Conservation (phyloP, 2,888 invertebrate genomes). For the Entomobrya proxima region DNA sequence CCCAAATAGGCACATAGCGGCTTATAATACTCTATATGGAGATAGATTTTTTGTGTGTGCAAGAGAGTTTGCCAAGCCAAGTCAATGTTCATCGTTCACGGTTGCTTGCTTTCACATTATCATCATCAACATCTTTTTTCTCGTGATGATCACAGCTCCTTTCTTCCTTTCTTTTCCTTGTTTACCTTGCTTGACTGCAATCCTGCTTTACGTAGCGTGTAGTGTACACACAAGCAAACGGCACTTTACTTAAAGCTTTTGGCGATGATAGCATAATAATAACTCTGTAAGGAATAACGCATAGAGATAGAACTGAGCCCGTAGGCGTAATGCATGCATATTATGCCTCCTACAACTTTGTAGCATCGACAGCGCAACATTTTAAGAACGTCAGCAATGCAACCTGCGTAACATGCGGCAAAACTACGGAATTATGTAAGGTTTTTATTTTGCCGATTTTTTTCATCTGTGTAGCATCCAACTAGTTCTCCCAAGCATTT, state of each 20-base stretch:
- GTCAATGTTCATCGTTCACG: constrained; percentile 63
- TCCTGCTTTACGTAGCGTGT: background rate
- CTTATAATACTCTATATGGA: background rate
- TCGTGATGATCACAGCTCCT: background rate
- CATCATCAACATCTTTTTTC: constrained; percentile 8
- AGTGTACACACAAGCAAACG: background rate
- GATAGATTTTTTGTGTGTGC: background rate
- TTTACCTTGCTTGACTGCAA: constrained; percentile 29
- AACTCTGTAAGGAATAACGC: background rate
- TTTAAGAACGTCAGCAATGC: too few species aligned
- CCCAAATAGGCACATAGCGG: background rate
- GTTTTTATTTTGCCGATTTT: too few species aligned
- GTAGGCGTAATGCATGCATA: too few species aligned
- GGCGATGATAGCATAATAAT: constrained; percentile 35
- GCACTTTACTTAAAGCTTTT: constrained; percentile 10
- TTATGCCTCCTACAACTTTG: too few species aligned
- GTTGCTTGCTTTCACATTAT: constrained; percentile 59
- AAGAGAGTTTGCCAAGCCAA: constrained; percentile 8
- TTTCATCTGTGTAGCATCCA: too few species aligned
- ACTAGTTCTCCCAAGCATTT: too few species aligned
- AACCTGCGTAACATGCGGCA: too few species aligned
- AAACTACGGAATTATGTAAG: too few species aligned
- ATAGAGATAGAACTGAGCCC: background rate
- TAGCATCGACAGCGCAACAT: too few species aligned
- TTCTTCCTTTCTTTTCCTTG: constrained; percentile 21